Evolutionary conservation across 1,140 invertebrate genomes (phyloP).

Genomic region (Caerostris extrusa): DNA sequence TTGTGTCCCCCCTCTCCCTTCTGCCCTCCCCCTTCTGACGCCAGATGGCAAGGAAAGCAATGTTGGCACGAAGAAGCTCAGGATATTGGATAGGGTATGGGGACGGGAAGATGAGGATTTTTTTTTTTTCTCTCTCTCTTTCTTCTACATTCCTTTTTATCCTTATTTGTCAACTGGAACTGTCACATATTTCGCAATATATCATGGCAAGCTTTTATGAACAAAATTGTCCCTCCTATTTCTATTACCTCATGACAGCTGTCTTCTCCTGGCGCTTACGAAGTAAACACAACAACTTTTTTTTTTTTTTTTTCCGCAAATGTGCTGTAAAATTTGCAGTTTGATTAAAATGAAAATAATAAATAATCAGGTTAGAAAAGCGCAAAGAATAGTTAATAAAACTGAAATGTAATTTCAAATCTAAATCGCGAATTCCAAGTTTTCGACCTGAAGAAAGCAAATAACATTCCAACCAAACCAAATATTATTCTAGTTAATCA

Average conservation of each 20-base stretch:
- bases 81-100: constrained; percentile 64
- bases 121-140: constrained; percentile 47
- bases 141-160: constrained; percentile 71
- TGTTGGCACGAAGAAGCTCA: constrained; percentile 70
- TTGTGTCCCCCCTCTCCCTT: constrained; percentile 24
- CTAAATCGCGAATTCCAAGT: too few relatives aligned
- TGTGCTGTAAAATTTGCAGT: constrained; percentile 14
- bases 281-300: not conserved
- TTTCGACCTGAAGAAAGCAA: too few relatives aligned
- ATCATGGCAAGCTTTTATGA: constrained; percentile 73
- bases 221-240: constrained; percentile 73
- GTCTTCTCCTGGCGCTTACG: constrained; percentile 1
- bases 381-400: not conserved
- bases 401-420: not conserved
- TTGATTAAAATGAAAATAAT: not conserved
- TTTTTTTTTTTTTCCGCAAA: not conserved
- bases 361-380: not conserved
- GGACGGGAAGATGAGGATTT: constrained; percentile 73
- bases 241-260: constrained; percentile 74
- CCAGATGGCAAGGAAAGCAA: constrained; percentile 75
- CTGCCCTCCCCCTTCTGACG: constrained; percentile 6
- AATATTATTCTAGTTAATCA: not conserved
- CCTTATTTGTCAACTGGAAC: constrained; percentile 75
- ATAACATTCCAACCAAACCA: not conserved
- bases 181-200: constrained; percentile 76